Conservation (phyloP, 2,797 vertebrate species). For the Thaleichthys pacificus region DNA sequence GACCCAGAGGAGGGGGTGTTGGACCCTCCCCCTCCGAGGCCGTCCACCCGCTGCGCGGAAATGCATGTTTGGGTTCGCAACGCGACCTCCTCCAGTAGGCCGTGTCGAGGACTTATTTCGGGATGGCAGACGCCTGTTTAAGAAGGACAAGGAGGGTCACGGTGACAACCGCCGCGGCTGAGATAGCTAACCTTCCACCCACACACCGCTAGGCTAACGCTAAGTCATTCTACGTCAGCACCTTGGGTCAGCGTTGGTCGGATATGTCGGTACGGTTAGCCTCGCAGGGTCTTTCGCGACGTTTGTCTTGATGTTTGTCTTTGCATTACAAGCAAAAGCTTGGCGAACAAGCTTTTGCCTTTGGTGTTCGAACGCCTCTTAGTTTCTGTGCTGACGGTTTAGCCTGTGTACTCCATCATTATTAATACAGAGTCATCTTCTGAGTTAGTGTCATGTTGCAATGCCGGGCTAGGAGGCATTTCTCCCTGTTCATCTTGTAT, state of each 20-base stretch:
- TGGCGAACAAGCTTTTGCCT: too few relatives aligned
- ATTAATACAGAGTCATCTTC: conserved; percentile 11
- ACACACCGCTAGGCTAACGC: background rate
- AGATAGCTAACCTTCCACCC: background rate
- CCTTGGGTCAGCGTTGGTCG: too few relatives aligned
- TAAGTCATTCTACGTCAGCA: background rate
- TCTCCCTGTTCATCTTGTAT: conserved; percentile 46
- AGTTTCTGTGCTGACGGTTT: background rate
- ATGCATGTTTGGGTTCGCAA: background rate
- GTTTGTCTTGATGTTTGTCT: too few relatives aligned
- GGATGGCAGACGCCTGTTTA: conserved; percentile 7
- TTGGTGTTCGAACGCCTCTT: background rate
- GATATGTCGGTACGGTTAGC: too few relatives aligned
- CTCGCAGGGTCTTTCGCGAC: too few relatives aligned
- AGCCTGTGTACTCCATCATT: background rate
- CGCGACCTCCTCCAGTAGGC: background rate
- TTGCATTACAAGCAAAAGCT: too few relatives aligned
- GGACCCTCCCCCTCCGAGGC: background rate
- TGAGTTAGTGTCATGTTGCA: conserved; percentile 50
- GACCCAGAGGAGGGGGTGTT: background rate
- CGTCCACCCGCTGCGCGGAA: background rate
- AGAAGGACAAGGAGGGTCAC: background rate
- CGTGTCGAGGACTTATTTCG: background rate
- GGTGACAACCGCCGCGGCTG: background rate
- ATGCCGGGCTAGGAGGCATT: conserved; percentile 38